Conservation (phyloP, 30 jellyfish, hydroid and myxozoan genomes). For the Turritopsis dohrnii region DNA sequence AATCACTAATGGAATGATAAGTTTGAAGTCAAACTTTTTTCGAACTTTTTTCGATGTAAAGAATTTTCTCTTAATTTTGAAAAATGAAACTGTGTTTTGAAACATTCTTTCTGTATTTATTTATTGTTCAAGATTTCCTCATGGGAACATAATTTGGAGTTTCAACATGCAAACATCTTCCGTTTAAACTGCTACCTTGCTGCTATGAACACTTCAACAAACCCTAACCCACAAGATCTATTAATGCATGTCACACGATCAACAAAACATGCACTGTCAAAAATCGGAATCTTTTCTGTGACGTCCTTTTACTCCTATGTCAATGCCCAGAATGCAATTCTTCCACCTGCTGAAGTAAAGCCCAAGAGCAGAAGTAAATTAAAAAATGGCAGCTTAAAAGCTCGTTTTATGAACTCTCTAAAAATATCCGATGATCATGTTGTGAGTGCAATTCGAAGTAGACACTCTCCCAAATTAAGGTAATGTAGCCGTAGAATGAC, state of each 20-base stretch:
- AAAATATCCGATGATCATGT: conserved; percentile 67
- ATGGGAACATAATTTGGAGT: conserved; percentile 91
- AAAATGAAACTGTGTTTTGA: too few species aligned
- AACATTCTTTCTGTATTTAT: neutral
- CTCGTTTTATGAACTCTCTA: conserved; percentile 62
- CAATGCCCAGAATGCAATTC: conserved; percentile 51
- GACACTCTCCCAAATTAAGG: conserved; percentile 72
- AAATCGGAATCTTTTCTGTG: conserved; percentile 85
- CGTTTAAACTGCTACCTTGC: conserved; percentile 67
- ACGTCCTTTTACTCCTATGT: conserved; percentile 88
- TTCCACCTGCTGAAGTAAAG: conserved; percentile 50
- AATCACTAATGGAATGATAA: too few species aligned
- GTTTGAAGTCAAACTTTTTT: neutral
- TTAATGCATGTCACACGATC: conserved; percentile 66
- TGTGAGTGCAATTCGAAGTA: conserved; percentile 64
- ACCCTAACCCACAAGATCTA: conserved; percentile 86
- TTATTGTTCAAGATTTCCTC: conserved; percentile 52
- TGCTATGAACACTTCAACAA: conserved; percentile 57
- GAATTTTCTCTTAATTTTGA: too few species aligned
- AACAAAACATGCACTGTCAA: conserved; percentile 77
- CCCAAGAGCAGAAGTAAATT: conserved; percentile 33
- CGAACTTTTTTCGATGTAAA: neutral
- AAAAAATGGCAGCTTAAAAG: conserved; percentile 46
- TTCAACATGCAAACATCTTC: conserved; percentile 51
- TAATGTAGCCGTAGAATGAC: neutral